Percentiles rank a stretch among this genome's conserved stretches.
phyloP scores from a whole-genome alignment of 2,797 vertebrate species.

The Oreochromis grahami region DNA sequence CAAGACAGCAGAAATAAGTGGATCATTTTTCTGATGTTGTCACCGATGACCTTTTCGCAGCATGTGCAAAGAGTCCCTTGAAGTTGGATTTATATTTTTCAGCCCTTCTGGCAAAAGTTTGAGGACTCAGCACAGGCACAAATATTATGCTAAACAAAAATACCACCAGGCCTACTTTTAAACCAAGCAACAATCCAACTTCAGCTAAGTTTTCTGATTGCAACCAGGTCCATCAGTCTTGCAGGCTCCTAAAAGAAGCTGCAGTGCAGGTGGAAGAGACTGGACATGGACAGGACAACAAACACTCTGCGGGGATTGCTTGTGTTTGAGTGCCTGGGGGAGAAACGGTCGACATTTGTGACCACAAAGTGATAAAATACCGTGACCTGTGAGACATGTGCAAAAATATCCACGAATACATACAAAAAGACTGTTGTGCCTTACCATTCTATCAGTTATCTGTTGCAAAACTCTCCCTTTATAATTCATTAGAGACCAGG shows the following conservation, averaged over 20 bases:
- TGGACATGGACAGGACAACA: constrained; percentile 32
- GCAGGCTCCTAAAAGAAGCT: constrained; percentile 40
- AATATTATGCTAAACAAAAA: constrained; percentile 21
- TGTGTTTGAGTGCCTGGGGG: constrained; percentile 50
- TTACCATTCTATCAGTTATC: constrained; percentile 74
- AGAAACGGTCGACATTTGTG: constrained; percentile 38
- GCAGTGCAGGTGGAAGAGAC: constrained; percentile 35
- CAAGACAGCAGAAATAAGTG: constrained; percentile 14
- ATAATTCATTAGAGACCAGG: constrained; percentile 66
- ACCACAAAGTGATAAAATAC: constrained; percentile 51
- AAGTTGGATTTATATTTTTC: constrained; percentile 61
- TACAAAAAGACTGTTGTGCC: constrained; percentile 54
- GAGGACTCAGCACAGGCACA: constrained; percentile 11
- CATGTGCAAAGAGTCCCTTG: constrained; percentile 59
- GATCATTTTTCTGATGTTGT: constrained; percentile 34
- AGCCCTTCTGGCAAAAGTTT: constrained; percentile 2
- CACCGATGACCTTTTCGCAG: constrained; percentile 55
- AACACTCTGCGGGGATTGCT: constrained; percentile 19
- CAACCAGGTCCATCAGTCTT: constrained; percentile 49
- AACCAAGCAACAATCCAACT: constrained; percentile 62
- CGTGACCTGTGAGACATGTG: constrained; percentile 34
- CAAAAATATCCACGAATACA: constrained; percentile 37
- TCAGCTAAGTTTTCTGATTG: constrained; percentile 74
- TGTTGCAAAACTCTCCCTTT: constrained; percentile 62
- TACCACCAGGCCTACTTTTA: constrained; percentile 8